Evolutionary conservation across 2,797 vertebrate genomes (phyloP).

Genomic region (Tympanoctomys barrerae): DNA sequence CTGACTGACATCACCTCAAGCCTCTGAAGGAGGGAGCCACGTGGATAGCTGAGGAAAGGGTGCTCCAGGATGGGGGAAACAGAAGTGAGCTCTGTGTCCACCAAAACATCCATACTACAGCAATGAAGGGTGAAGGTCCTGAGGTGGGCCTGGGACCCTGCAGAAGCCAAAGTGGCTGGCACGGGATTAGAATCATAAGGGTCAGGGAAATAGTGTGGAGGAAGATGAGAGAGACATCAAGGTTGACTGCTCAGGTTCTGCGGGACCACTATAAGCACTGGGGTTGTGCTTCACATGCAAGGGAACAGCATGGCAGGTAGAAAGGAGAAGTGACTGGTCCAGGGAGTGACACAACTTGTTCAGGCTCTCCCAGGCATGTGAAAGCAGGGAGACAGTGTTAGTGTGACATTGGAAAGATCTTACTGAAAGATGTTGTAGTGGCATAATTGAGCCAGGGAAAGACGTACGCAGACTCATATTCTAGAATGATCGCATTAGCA

Average conservation of each 20-base stretch:
- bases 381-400: background rate
- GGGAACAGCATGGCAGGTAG: fast-evolving
- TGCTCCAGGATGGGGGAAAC: background rate
- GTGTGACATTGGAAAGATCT: background rate
- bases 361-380: background rate
- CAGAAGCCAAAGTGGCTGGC: background rate
- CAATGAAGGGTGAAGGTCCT: background rate
- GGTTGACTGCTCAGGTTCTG: background rate
- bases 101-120: background rate
- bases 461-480: background rate
- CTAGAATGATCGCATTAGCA: background rate
- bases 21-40: background rate
- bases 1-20: background rate
- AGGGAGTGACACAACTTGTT: background rate
- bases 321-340: background rate
- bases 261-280: background rate
- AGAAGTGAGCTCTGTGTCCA: background rate
- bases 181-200: background rate
- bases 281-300: background rate
- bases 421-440: background rate
- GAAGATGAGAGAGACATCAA: background rate
- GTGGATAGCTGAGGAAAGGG: background rate
- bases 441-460: background rate
- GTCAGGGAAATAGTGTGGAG: background rate
- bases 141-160: background rate